Evolutionary conservation across 92 coral and sea anemone species (phyloP).

Genomic region (Phenganax stokvisi): DNA sequence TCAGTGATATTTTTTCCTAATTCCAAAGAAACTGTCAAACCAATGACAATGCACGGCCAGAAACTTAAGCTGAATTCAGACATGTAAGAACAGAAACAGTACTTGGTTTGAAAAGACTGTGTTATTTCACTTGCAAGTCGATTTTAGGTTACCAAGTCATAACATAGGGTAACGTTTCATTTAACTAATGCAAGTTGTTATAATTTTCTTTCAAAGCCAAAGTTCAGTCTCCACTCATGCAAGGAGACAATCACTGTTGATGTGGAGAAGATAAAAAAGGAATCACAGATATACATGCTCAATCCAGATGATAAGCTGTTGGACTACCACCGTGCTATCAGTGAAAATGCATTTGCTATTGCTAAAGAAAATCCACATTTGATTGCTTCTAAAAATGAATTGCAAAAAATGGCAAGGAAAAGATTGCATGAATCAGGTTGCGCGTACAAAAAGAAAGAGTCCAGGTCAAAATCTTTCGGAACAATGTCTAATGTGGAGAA

Average conservation of each 20-base stretch:
- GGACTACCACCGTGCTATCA: conserved; percentile 27
- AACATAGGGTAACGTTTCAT: not conserved
- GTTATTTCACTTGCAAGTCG: not conserved
- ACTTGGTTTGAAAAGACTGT: not conserved
- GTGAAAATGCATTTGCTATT: conserved; percentile 22
- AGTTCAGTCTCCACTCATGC: not conserved
- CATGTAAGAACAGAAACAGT: conserved; percentile 3
- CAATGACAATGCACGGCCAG: too few species aligned
- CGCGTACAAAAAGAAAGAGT: conserved; percentile 31
- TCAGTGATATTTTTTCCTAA: too few species aligned
- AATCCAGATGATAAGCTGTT: conserved; percentile 30
- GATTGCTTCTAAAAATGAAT: conserved; percentile 26
- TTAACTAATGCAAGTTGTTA: not conserved
- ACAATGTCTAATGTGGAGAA: conserved; percentile 17
- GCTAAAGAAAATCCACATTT: conserved; percentile 15
- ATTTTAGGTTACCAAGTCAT: not conserved
- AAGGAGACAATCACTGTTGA: conserved; percentile 20
- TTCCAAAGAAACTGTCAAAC: too few species aligned
- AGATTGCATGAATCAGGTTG: conserved; percentile 35
- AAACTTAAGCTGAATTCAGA: not conserved
- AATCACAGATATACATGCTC: conserved; percentile 26
- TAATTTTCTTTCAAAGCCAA: conserved; percentile 12
- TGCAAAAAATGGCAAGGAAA: conserved; percentile 18
- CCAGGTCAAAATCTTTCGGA: conserved; percentile 42
- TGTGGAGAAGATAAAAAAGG: conserved; percentile 18